Base-by-base conservation (phyloP, 2,113 vertebrate species). In the Leptocoma aspasia region DNA sequence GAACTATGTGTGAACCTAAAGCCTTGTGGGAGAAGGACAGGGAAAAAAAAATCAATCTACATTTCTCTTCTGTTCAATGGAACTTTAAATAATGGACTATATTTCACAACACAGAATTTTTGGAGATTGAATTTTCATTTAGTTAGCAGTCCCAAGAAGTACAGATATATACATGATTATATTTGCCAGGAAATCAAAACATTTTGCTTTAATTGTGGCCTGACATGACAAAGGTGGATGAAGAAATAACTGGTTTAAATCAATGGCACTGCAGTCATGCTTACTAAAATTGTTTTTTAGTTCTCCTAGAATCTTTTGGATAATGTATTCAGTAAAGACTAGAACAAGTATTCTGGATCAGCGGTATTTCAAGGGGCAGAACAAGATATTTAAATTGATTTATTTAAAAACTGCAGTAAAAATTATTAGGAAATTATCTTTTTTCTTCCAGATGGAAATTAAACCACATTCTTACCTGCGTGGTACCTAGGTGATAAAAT, bases 1-100 rank as follows among this genome's bases (percentile, higher is more conserved):
- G 75, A 92, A 92, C 31, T 33, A 39, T 23, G 19, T 71, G 65
- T 82, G 47, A 86, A 50, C 27, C 53, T 96, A 76, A 79, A 68
- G 86, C 9, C 42, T 50, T 80, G 13, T 0, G 5, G 54, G 30
- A 85, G 39, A 73, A 82, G 33, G 35, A 72, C 19, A 21, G 14
- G 18, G 42, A 31, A 50, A 64, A 80, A 64, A 80, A 56, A 57
- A 80, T 86, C 23, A 69, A 70, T 80, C 14, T 69, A 89, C n/a
- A 15, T 84, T 79, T 77, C 81, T 73, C n/a, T 94, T 95, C 70
- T 94, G 10, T 85, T 95, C 35, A 90, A 14, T 56, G 16, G 24
- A 54, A 88, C 16, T 95, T 82, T 93, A 95, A 94, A 68, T 89
- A 87, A 9, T 49, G 54, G 26, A 79, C 94, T 88, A 13, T 47